phyloP scores from a whole-genome alignment of 2,888 invertebrate species.

The Drosophila suboccidentalis region DNA sequence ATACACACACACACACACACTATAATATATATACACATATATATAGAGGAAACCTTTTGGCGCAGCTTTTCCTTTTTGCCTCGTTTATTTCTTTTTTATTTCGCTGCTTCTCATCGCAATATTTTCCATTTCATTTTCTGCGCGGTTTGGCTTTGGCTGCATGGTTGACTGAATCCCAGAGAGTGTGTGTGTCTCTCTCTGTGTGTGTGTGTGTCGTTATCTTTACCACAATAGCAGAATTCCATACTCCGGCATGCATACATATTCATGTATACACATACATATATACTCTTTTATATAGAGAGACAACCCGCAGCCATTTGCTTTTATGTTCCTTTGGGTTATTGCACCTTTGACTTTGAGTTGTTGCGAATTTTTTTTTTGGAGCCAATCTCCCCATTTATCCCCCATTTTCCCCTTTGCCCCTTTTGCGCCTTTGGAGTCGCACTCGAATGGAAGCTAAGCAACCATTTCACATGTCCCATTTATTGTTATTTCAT shows the following conservation, averaged over 20 bases:
- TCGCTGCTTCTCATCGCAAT: constrained; percentile 64
- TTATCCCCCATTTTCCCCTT: background rate
- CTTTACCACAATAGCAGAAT: constrained; percentile 70
- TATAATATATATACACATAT: constrained; percentile 20
- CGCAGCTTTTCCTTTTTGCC: constrained; percentile 71
- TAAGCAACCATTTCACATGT: constrained; percentile 69
- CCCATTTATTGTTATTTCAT: constrained; percentile 78
- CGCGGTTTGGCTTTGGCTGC: constrained; percentile 77
- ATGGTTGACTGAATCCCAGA: constrained; percentile 60
- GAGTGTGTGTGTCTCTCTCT: constrained; percentile 22
- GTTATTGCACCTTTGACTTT: constrained; percentile 82
- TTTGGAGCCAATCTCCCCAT: constrained; percentile 2
- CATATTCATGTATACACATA: constrained; percentile 29
- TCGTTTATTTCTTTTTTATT: constrained; percentile 79
- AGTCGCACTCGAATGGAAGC: constrained; percentile 1
- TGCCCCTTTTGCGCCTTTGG: no score
- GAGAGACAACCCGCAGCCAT: constrained; percentile 70
- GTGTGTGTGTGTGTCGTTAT: constrained; percentile 55
- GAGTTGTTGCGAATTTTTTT: constrained; percentile 63
- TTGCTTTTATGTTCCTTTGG: constrained; percentile 75
- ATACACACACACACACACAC: constrained; percentile 30
- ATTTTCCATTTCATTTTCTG: constrained; percentile 81
- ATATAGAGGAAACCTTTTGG: constrained; percentile 61
- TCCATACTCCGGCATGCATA: constrained; percentile 30
- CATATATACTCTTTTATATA: constrained; percentile 18